These are phyloP conservation scores for Drosophila conformis DNA, from an alignment of 2,888 invertebrate species.

Conservation along the genomic window DNA sequence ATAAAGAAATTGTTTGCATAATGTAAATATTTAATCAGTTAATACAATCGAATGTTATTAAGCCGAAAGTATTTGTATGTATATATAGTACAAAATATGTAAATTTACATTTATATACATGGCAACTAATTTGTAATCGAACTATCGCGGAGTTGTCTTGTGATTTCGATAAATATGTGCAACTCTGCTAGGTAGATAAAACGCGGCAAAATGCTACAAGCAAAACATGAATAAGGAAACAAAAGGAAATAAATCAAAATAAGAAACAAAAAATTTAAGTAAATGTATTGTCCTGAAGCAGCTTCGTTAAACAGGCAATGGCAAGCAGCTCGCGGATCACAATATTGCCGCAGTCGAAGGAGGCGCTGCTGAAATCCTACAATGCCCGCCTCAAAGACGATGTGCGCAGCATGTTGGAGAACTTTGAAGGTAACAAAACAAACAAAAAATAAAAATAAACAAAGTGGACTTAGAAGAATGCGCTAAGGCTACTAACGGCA, in stretches of 20 bases:
- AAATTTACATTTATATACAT: neutral
- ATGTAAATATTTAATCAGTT: neutral
- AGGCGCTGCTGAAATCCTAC: slow-evolving; percentile 97
- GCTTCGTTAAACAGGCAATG: slow-evolving; percentile 31
- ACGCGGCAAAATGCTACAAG: neutral
- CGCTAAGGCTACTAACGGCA: neutral
- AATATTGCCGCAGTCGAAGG: slow-evolving; percentile 94
- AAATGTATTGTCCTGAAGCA: neutral
- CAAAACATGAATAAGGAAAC: slow-evolving; percentile 13
- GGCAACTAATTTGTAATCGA: neutral
- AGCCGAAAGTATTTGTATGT: neutral
- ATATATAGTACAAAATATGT: neutral
- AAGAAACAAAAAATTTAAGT: neutral
- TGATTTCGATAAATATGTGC: slow-evolving; percentile 1
- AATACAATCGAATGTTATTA: neutral
- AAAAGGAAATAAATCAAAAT: neutral
- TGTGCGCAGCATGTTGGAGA: slow-evolving; percentile 98
- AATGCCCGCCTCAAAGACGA: slow-evolving; percentile 97
- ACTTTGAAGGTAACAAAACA: slow-evolving; percentile 91
- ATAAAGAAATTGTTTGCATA: neutral
- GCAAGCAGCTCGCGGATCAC: slow-evolving; percentile 47
- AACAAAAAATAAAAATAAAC: neutral
- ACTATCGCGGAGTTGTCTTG: neutral
- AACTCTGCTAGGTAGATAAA: slow-evolving; percentile 7
- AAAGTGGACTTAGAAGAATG: neutral